phyloP scores from a whole-genome alignment of 2,797 vertebrate species.

The Limnodromus scolopaceus region DNA sequence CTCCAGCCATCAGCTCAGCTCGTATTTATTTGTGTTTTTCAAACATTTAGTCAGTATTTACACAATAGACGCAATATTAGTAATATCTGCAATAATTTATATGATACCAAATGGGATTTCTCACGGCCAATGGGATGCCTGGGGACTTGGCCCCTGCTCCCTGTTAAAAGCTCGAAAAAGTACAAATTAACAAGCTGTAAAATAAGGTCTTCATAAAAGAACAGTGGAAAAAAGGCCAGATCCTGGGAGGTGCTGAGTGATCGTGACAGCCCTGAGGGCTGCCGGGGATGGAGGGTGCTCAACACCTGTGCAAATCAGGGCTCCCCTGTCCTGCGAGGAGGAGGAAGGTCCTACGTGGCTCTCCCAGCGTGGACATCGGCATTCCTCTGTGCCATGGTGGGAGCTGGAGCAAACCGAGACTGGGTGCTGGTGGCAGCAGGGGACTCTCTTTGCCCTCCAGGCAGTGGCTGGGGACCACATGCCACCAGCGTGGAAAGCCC shows the following conservation, averaged over 20 bases:
- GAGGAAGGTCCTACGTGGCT: not conserved
- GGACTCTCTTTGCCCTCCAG: not conserved
- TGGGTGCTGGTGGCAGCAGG: not conserved
- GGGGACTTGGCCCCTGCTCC: slow-evolving; percentile 62
- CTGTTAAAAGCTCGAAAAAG: slow-evolving; percentile 59
- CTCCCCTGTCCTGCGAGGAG: not conserved
- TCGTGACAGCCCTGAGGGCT: not conserved
- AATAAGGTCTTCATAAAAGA: slow-evolving; percentile 55
- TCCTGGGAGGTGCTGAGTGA: slow-evolving; percentile 49
- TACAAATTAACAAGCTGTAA: slow-evolving; percentile 67
- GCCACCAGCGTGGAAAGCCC: not conserved
- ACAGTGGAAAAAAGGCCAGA: slow-evolving; percentile 23
- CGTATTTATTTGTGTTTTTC: slow-evolving; percentile 70
- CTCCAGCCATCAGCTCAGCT: slow-evolving; percentile 64
- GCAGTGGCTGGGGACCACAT: not conserved
- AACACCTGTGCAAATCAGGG: slow-evolving; percentile 2
- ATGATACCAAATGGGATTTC: slow-evolving; percentile 65
- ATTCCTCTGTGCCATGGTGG: not conserved
- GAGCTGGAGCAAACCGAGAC: not conserved
- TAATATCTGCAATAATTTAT: slow-evolving; percentile 71
- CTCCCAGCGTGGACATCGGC: fast-evolving
- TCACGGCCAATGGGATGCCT: slow-evolving; percentile 52
- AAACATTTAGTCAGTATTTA: slow-evolving; percentile 71
- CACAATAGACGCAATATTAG: slow-evolving; percentile 65
- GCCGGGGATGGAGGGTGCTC: not conserved